Conservation (phyloP, 1,140 invertebrate species). For the Probaryconus sp. region DNA sequence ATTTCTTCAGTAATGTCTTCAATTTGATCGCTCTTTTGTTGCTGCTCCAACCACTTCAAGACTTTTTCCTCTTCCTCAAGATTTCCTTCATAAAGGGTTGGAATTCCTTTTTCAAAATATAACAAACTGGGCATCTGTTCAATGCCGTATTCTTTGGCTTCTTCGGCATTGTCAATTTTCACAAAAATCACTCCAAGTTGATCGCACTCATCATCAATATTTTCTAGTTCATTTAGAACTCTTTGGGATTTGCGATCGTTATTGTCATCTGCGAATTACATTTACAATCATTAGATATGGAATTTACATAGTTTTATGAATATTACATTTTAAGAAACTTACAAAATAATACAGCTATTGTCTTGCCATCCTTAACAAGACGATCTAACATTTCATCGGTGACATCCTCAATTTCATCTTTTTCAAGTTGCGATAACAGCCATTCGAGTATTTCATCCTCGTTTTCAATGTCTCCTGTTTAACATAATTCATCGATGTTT, state of each 20-base stretch:
- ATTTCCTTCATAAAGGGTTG: slow-evolving; percentile 92
- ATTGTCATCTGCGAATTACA: slow-evolving; percentile 86
- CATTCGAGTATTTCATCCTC: slow-evolving; percentile 94
- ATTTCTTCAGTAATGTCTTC: slow-evolving; percentile 97
- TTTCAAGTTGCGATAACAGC: slow-evolving; percentile 90
- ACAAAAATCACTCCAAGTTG: slow-evolving; percentile 91
- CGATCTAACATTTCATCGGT: slow-evolving; percentile 95
- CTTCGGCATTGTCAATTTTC: slow-evolving; percentile 93
- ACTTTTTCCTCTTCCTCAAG: slow-evolving; percentile 95
- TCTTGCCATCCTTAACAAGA: slow-evolving; percentile 92
- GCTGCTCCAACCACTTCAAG: slow-evolving; percentile 90
- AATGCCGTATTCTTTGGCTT: slow-evolving; percentile 94
- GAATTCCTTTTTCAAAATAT: slow-evolving; percentile 95
- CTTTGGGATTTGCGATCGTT: slow-evolving; percentile 92
- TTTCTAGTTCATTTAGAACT: slow-evolving; percentile 93
- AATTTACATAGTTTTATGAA: too few species aligned
- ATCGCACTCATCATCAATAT: slow-evolving; percentile 97
- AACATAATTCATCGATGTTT: too few species aligned
- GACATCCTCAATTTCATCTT: slow-evolving; percentile 96
- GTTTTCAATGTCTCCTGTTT: slow-evolving; percentile 89
- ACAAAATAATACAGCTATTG: slow-evolving; percentile 95
- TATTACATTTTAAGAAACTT: slow-evolving; percentile 81
- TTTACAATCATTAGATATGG: slow-evolving; percentile 24
- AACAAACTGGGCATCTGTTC: slow-evolving; percentile 90
- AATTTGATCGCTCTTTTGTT: slow-evolving; percentile 93